Conservation (phyloP, 1,140 invertebrate species). For the Oedothorax gibbosus region DNA sequence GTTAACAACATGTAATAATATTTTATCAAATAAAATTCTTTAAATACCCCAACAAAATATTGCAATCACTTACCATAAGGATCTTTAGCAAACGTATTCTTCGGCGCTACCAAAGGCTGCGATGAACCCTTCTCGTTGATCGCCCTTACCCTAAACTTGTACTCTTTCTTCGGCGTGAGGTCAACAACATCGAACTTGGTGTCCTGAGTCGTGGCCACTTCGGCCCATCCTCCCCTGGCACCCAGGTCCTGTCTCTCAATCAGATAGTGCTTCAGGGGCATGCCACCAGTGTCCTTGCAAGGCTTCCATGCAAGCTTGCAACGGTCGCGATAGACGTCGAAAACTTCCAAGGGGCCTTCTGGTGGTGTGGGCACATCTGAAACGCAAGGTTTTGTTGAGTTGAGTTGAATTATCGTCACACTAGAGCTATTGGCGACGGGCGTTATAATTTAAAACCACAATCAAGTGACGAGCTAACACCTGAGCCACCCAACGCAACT, state of each 20-base stretch:
- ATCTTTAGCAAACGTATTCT: slow-evolving; percentile 93
- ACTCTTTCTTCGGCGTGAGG: slow-evolving; percentile 86
- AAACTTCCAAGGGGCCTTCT: slow-evolving; percentile 87
- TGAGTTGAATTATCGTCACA: too few species aligned
- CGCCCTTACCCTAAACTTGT: slow-evolving; percentile 94
- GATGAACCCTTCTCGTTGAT: slow-evolving; percentile 85
- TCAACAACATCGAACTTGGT: slow-evolving; percentile 86
- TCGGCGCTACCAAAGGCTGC: slow-evolving; percentile 87
- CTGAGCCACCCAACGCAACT: too few species aligned
- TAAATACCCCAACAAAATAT: background rate
- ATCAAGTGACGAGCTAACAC: too few species aligned
- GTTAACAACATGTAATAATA: too few species aligned
- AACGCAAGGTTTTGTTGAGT: slow-evolving; percentile 61
- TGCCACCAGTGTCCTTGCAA: slow-evolving; percentile 92
- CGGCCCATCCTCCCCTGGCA: slow-evolving; percentile 82
- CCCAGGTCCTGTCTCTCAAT: slow-evolving; percentile 92
- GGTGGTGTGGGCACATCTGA: slow-evolving; percentile 82
- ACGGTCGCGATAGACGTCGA: slow-evolving; percentile 90
- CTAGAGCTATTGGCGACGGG: too few species aligned
- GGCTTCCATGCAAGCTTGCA: slow-evolving; percentile 93
- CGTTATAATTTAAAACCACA: too few species aligned
- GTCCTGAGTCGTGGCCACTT: slow-evolving; percentile 77
- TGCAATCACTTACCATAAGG: slow-evolving; percentile 76
- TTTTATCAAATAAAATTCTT: too few species aligned
- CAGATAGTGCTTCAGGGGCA: slow-evolving; percentile 89